Evolutionary conservation across 92 coral and sea anemone genomes (phyloP).

Genomic region (Siderastrea radians): DNA sequence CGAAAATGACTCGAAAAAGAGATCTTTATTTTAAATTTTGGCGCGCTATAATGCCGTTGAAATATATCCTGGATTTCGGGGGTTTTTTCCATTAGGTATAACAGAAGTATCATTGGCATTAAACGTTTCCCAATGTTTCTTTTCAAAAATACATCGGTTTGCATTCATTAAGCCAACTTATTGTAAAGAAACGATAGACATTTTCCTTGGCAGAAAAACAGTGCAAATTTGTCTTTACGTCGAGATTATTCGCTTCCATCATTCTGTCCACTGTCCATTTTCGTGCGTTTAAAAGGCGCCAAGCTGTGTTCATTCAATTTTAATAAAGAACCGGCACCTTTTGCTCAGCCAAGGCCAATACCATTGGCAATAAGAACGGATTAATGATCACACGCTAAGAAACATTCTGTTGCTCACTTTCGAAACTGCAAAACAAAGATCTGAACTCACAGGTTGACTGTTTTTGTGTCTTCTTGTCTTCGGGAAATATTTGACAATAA

Average conservation of each 20-base stretch:
- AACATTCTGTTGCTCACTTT: neutral
- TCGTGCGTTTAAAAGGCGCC: conserved; percentile 18
- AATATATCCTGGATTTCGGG: neutral
- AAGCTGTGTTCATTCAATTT: conserved; percentile 32
- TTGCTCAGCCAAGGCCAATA: conserved; percentile 12
- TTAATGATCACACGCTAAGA: conserved; percentile 26
- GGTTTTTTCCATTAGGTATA: neutral
- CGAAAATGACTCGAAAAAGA: neutral
- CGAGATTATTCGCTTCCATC: neutral
- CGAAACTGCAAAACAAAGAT: neutral
- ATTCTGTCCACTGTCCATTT: neutral
- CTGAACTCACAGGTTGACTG: neutral
- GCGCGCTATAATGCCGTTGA: neutral
- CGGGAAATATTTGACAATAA: neutral
- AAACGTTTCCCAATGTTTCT: no score
- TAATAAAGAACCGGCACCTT: conserved; percentile 36
- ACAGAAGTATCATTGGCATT: no score
- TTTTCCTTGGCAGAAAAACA: neutral
- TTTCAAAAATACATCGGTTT: no score
- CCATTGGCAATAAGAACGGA: neutral
- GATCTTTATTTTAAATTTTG: neutral
- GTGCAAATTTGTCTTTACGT: neutral
- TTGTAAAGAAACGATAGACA: no score
- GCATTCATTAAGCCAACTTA: no score
- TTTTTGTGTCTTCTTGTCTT: neutral